A percentile compares a stretch with the other conserved stretches of the same genome.
These are phyloP conservation scores for Apodemia hepburni DNA, from an alignment of 2,888 invertebrate species.

Conservation along the genomic window DNA sequence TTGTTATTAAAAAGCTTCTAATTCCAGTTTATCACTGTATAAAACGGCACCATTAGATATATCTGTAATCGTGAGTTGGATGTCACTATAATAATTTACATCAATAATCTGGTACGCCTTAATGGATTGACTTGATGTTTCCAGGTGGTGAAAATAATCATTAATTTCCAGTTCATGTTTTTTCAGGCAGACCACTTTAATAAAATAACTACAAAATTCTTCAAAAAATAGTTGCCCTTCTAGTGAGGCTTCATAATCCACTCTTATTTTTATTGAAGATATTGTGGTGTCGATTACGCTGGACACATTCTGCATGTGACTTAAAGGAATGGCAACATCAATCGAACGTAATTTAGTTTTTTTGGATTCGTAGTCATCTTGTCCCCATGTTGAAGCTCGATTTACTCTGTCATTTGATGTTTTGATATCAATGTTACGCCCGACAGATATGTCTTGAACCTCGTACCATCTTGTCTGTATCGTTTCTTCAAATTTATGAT, in stretches of 20 bases:
- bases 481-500: no score
- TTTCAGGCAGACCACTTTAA: background rate
- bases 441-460: no score
- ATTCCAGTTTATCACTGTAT: no score
- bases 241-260: constrained; percentile 41
- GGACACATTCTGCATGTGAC: background rate
- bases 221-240: constrained; percentile 29
- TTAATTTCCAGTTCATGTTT: background rate
- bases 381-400: no score
- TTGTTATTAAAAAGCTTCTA: no score
- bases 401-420: no score
- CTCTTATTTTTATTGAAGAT: constrained; percentile 36
- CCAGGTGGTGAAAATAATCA: background rate
- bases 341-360: no score
- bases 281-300: constrained; percentile 34
- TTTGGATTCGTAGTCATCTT: no score
- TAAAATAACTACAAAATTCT: background rate
- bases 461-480: no score
- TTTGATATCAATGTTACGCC: no score
- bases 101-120: background rate
- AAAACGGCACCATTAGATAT: no score
- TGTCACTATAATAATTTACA: background rate
- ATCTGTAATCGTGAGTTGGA: no score
- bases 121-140: background rate
- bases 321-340: background rate